phyloP scores from a whole-genome alignment of 1,140 invertebrate species.

The Lepidotrigona ventralis region DNA sequence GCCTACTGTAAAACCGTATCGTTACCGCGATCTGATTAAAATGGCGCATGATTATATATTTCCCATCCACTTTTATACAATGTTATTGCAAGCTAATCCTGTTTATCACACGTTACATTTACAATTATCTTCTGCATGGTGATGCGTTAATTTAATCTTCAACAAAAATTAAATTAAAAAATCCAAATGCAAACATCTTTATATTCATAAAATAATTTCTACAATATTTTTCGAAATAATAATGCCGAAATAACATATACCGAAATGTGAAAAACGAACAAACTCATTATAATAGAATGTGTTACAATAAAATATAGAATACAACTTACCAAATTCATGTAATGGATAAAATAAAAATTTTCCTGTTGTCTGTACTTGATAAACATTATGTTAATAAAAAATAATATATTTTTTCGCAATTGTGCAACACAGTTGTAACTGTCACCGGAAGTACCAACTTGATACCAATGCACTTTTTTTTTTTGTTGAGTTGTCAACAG shows the following conservation, averaged over 20 bases:
- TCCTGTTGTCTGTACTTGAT: neutral
- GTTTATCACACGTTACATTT: neutral
- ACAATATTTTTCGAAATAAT: neutral
- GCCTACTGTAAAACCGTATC: slow-evolving; percentile 3
- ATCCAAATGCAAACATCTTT: no score
- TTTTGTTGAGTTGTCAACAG: neutral
- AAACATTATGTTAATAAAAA: neutral
- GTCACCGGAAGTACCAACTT: neutral
- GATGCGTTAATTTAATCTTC: neutral
- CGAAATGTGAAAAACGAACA: neutral
- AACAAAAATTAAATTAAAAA: neutral
- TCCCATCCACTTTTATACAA: slow-evolving; percentile 5
- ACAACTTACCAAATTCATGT: neutral
- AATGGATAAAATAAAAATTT: neutral
- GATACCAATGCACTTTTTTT: neutral
- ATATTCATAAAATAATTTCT: neutral
- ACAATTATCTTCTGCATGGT: neutral
- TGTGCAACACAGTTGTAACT: neutral
- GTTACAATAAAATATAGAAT: neutral
- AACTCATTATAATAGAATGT: neutral
- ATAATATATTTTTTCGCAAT: neutral
- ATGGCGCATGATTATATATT: slow-evolving; percentile 24
- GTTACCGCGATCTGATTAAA: slow-evolving; percentile 29
- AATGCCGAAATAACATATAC: no score
- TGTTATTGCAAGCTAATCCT: slow-evolving; percentile 26